Base-by-base conservation (phyloP, 1,140 invertebrate genomes). In the Cyclargus thomasi region DNA sequence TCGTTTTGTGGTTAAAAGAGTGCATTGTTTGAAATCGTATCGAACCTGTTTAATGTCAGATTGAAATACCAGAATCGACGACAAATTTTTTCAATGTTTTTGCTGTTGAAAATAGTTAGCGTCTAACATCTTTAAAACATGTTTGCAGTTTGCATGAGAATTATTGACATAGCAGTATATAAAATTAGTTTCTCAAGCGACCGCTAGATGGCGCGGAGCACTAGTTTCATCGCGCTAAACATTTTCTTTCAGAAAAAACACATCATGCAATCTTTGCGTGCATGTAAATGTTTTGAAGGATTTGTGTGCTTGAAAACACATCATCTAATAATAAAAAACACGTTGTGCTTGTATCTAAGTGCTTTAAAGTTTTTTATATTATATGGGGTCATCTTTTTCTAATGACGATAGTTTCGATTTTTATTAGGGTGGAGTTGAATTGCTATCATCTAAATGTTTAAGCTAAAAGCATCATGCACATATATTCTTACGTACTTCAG, bases 271-370 rank as follows among this genome's bases (percentile, higher is more conserved):
- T 11, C 55, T 59, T 18, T 20, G 55, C 20, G 18, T 59, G 55
- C 62, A 75, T 73, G 75, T 81, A 82, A 76, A 21, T 65, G 73
- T 72, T 74, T 76, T 68, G 65, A 59, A 70, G 68, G 62, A 70
- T 70, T 74, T 75, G 65, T 74, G 74, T 76, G 63, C 55, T 59
- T 59, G 55, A 20, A 59, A 20, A 11, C 55, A 59, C 55, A 20
- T 59, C 55, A 59, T 59, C 20, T 59, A 7, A 55, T 18, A 17
- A 59, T 59, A 2, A 11, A 59, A 18, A 59, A 18, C 55, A 59
- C 20, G 14, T 20, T 59, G 20, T 59, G 55, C 55, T 59, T 59
- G 17, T 47, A n/a, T 47, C 14, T 47, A 47, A 47, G 10, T 47
- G 39, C 39, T 14, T 47, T 2, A 47, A 47, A 47, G 39, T 47